Evolutionary conservation across 2,888 invertebrate genomes (phyloP).

Genomic region (Siphlonurus alternatus): DNA sequence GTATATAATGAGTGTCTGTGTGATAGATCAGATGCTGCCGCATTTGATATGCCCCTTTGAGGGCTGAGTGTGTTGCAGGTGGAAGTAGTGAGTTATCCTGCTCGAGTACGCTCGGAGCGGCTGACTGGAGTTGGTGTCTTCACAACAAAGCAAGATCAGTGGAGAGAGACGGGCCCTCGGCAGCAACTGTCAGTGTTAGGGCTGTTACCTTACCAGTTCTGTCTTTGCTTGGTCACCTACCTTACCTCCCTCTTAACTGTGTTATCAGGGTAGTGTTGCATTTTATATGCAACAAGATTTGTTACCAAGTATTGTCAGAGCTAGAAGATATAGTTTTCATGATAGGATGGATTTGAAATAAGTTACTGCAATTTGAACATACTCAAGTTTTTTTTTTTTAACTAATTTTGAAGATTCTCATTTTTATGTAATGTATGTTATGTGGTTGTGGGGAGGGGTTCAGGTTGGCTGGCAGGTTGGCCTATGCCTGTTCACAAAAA

Average conservation of each 20-base stretch:
- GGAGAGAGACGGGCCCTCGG: neutral
- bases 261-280: neutral
- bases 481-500: neutral
- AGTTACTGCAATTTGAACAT: too few species aligned
- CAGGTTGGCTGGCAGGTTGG: neutral
- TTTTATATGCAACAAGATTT: neutral
- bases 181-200: neutral
- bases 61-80: slow-evolving; percentile 16
- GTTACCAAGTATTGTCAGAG: neutral
- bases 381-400: too few species aligned
- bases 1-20: too few species aligned
- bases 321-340: neutral
- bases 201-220: neutral
- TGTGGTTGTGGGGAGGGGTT: neutral
- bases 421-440: neutral
- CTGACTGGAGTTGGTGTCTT: neutral
- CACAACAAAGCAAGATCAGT: too few species aligned
- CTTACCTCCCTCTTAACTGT: neutral
- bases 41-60: neutral
- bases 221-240: neutral
- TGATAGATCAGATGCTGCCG: neutral
- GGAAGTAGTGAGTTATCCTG: slow-evolving; percentile 14
- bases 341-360: neutral
- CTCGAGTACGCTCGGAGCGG: neutral
- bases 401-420: neutral